Percentiles rank a stretch among this genome's conserved stretches.
These are phyloP conservation scores for Antheraea yamamai DNA, from an alignment of 2,888 invertebrate genomes.

Conservation along the genomic window DNA sequence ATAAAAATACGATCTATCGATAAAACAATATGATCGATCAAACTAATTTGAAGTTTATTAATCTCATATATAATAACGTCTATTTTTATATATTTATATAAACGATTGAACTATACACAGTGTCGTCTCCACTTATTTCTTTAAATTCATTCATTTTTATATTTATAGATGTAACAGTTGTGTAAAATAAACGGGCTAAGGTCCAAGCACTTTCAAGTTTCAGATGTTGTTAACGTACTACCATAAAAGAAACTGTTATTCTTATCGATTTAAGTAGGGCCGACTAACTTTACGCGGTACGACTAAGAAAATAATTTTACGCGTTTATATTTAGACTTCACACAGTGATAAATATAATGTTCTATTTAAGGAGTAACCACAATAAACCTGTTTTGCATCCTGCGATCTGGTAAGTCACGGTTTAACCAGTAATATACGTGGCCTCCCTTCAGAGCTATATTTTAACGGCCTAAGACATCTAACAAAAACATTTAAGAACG, in stretches of 20 bases:
- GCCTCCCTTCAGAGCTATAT: slow-evolving; percentile 4
- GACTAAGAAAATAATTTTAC: slow-evolving; percentile 15
- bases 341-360: slow-evolving; percentile 19
- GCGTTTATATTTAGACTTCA: slow-evolving; percentile 1
- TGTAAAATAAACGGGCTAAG: background rate
- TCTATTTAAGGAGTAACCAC: slow-evolving; percentile 18
- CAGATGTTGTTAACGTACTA: background rate
- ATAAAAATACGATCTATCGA: too few species aligned
- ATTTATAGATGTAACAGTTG: background rate
- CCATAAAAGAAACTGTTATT: slow-evolving; percentile 16
- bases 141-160: background rate
- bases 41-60: too few species aligned
- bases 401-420: slow-evolving; percentile 9
- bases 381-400: slow-evolving; percentile 19
- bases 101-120: background rate
- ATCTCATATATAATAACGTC: too few species aligned
- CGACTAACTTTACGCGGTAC: slow-evolving; percentile 13
- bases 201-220: background rate
- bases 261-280: slow-evolving; percentile 10
- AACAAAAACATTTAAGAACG: background rate
- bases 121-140: too few species aligned
- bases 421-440: background rate
- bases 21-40: too few species aligned
- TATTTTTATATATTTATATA: too few species aligned
- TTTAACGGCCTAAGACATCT: background rate